phyloP scores from a whole-genome alignment of 2,888 invertebrate species.

The Dorcus hopei region DNA sequence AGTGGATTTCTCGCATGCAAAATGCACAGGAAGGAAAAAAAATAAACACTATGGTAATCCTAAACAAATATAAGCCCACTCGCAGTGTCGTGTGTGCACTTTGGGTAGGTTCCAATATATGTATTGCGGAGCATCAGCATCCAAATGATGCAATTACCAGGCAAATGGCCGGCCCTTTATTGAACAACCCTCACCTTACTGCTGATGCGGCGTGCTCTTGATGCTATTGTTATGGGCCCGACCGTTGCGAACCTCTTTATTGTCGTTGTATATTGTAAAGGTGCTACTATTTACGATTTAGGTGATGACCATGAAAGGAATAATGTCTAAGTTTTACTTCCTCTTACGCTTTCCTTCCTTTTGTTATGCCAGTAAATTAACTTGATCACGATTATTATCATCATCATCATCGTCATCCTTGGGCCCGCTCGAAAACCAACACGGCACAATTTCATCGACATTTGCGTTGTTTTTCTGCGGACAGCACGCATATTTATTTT shows the following conservation, averaged over 20 bases:
- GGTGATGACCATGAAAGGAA: constrained; percentile 29
- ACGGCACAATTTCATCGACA: too few species aligned
- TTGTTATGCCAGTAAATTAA: constrained; percentile 9
- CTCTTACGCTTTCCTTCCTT: constrained; percentile 9
- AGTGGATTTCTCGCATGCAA: constrained; percentile 19
- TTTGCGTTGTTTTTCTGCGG: too few species aligned
- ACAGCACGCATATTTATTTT: background rate
- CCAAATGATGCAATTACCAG: constrained; percentile 51
- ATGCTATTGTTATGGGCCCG: constrained; percentile 35
- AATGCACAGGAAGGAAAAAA: constrained; percentile 21
- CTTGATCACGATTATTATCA: constrained; percentile 13
- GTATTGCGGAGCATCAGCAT: constrained; percentile 49
- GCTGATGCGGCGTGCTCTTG: constrained; percentile 32
- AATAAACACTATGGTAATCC: constrained; percentile 40
- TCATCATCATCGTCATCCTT: too few species aligned
- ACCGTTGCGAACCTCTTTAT: constrained; percentile 34
- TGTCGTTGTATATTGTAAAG: constrained; percentile 26
- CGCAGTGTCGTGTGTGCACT: constrained; percentile 41
- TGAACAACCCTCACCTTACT: constrained; percentile 31
- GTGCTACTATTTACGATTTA: constrained; percentile 35
- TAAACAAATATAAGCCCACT: constrained; percentile 44
- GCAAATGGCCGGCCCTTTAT: constrained; percentile 41
- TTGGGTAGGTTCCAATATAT: constrained; percentile 45
- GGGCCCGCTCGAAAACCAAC: too few species aligned
- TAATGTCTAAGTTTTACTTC: constrained; percentile 17